Evolutionary conservation across 1,140 invertebrate species (phyloP), one percentile per base, ranked within the genome.

Genomic region (Acromyrmex heyeri): DNA sequence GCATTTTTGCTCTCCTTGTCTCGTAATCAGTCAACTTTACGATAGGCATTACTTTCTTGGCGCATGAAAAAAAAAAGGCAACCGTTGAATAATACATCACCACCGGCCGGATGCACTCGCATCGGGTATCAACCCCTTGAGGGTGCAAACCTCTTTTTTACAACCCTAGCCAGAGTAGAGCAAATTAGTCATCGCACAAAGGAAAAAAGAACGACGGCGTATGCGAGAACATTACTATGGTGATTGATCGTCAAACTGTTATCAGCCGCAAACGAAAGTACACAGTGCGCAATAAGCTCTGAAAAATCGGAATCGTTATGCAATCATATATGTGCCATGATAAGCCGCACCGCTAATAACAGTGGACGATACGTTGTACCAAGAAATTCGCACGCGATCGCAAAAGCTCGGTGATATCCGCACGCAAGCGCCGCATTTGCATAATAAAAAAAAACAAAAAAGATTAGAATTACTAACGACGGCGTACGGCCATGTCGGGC

Each of bases 61-160:
- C 55, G 38, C 10, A 30, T 38, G 72, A 78, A 79, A 89, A 64
- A 79, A 79, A 75, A 79, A 70, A 73, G 21, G 38, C 48, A 64
- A 30, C 48, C 59, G 69, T 34, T 90, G 88, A 90, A 90, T 90
- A 90, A 90, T 88, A 82, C 88, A 90, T 90, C 55, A 72, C 55
- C n/a, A 30, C 64, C 72, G 48, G 67, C 79, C 81, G 79, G 76
- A 82, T 90, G 85, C 83, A 88, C 76, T 88, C 18, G 70, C 59
- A 34, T 30, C 57, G 12, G 50, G 53, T 90, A 89, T 90, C 88
- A 90, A 55, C 87, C 82, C 30, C 65, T 48, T 48, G 85, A 53
- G 75, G 62, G 65, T 62, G 77, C 73, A 89, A 77, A 77, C 79
- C 53, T 18, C 67, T 59, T 89, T 83, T 90, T 89, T 89, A 89